These are phyloP conservation scores for Corythaeola cristata DNA, from an alignment of 2,113 vertebrate genomes.

Conservation along the genomic window DNA sequence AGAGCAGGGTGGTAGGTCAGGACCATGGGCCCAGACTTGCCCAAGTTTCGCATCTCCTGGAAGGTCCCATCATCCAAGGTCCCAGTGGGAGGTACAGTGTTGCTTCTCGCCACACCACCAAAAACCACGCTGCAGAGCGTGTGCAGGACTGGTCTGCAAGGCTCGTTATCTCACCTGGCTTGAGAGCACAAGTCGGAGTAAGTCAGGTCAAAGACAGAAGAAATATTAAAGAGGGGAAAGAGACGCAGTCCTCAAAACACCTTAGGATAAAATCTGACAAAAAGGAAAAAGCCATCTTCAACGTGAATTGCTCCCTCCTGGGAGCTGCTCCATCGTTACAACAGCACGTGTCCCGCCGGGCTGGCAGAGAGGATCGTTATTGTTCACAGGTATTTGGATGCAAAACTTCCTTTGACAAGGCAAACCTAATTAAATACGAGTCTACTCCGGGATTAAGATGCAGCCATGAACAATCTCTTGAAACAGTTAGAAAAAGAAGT, in stretches of 20 bases:
- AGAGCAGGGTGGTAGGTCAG: not conserved
- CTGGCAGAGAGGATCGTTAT: not conserved
- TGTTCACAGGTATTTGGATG: not conserved
- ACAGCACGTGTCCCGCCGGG: fast-evolving
- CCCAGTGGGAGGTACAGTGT: fast-evolving
- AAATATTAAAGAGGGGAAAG: not conserved
- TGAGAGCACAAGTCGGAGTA: not conserved
- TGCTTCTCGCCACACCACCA: not conserved
- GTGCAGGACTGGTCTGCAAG: not conserved
- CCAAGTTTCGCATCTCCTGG: not conserved
- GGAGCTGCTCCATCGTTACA: not conserved
- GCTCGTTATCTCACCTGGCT: not conserved
- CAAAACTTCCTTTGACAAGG: not conserved
- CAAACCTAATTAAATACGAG: not conserved
- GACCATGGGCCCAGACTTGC: not conserved
- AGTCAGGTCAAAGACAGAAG: not conserved
- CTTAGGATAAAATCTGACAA: not conserved
- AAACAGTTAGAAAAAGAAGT: not conserved
- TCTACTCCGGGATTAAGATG: not conserved
- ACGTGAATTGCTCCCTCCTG: not conserved
- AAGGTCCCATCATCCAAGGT: not conserved
- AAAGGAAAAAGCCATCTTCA: not conserved
- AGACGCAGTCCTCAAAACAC: not conserved
- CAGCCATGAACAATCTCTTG: not conserved
- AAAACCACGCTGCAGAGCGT: not conserved